A percentile compares a stretch with the other conserved stretches of the same genome.
Evolutionary conservation across 2,888 invertebrate species (phyloP).

Genomic region (Glyphotaelius pellucidus): DNA sequence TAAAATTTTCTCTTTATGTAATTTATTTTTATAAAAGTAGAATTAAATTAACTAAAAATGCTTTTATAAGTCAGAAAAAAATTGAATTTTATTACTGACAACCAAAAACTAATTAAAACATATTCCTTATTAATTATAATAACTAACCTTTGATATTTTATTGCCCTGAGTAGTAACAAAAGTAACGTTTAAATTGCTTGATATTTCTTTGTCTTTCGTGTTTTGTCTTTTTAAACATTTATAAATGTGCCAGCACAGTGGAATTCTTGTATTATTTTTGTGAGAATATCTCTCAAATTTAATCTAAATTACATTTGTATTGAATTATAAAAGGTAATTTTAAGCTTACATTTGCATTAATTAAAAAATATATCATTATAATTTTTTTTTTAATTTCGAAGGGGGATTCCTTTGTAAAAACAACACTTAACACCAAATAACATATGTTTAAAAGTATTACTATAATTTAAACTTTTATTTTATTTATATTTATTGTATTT

Average conservation of each 20-base stretch:
- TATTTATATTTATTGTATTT: background rate
- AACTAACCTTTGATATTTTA: background rate
- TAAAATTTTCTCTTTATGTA: background rate
- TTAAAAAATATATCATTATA: background rate
- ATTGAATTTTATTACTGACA: background rate
- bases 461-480: background rate
- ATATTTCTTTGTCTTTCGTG: background rate
- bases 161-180: background rate
- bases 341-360: background rate
- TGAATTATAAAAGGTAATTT: no score
- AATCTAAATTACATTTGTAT: background rate
- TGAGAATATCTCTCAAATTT: background rate
- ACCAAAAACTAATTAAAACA: background rate
- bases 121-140: background rate
- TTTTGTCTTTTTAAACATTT: background rate
- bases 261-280: background rate
- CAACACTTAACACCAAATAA: no score
- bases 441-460: no score
- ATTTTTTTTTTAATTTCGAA: background rate
- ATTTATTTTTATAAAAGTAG: conserved; percentile 9
- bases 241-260: background rate
- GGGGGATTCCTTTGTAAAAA: no score
- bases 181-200: background rate
- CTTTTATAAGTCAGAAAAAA: conserved; percentile 7
- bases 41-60: background rate